phyloP scores from a whole-genome alignment of 2,797 vertebrate genomes.

The Poecilia picta region DNA sequence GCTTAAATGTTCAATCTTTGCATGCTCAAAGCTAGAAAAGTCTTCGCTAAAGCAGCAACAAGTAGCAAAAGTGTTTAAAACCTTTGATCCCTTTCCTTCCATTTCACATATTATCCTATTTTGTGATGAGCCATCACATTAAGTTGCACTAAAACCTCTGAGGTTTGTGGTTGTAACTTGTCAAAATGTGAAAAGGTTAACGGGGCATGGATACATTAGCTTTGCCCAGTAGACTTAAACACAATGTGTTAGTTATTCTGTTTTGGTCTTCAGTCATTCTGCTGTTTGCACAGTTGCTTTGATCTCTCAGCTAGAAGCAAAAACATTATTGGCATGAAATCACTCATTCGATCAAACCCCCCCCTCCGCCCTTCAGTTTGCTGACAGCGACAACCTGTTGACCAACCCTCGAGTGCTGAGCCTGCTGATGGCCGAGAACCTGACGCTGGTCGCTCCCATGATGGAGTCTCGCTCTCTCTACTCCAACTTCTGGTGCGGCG shows the following conservation, averaged over 20 bases:
- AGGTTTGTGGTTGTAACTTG: neutral
- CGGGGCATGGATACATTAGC: neutral
- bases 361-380: slow-evolving; percentile 79
- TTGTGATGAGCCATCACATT: neutral
- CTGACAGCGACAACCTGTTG: slow-evolving; percentile 94
- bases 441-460: slow-evolving; percentile 93
- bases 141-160: neutral
- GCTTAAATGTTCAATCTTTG: neutral
- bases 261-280: rapidly evolving
- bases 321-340: neutral
- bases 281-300: neutral
- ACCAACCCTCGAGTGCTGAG: slow-evolving; percentile 90
- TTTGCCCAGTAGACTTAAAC: neutral
- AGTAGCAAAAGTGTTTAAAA: neutral
- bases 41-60: neutral
- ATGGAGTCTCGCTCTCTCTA: slow-evolving; percentile 94
- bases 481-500: slow-evolving; percentile 99
- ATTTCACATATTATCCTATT: neutral
- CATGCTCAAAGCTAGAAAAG: neutral
- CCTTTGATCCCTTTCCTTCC: neutral
- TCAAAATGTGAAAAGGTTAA: neutral
- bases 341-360: neutral
- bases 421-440: slow-evolving; percentile 93
- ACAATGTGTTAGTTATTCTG: slow-evolving; percentile 8
- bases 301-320: neutral